Evolutionary conservation across 2,113 vertebrate species (phyloP).

Genomic region (Coryphaenoides rupestris): DNA sequence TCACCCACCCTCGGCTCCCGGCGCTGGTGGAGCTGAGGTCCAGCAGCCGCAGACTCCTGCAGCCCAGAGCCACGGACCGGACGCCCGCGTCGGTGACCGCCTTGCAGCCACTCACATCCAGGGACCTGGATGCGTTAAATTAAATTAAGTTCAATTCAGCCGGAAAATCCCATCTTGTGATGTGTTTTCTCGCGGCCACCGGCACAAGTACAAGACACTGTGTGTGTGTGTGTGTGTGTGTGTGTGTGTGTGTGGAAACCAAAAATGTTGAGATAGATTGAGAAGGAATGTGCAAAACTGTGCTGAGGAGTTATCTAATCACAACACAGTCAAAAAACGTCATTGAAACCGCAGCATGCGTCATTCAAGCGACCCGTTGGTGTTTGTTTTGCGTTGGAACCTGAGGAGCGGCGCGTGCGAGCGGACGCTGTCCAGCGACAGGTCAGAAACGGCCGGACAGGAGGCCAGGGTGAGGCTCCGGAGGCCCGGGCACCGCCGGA

Average conservation of each 20-base stretch:
- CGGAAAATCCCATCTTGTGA: too few relatives aligned
- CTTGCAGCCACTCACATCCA: constrained; percentile 61
- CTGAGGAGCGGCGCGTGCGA: constrained; percentile 38
- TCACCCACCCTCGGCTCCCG: constrained; percentile 51
- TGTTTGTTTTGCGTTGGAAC: constrained; percentile 20
- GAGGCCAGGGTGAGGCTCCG: constrained; percentile 56
- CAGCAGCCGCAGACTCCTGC: constrained; percentile 51
- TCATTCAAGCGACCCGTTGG: too few relatives aligned
- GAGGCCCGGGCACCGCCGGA: constrained; percentile 48
- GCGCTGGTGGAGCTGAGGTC: constrained; percentile 63
- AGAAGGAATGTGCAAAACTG: too few relatives aligned
- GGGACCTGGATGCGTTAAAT: too few relatives aligned
- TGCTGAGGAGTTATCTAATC: too few relatives aligned
- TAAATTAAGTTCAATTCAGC: too few relatives aligned
- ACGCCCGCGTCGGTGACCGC: constrained; percentile 61
- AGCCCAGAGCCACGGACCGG: constrained; percentile 56
- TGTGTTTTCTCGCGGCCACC: too few relatives aligned
- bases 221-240: too few relatives aligned
- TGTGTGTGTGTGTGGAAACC: not conserved
- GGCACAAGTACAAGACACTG: too few relatives aligned
- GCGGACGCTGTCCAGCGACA: constrained; percentile 60
- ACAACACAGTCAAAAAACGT: too few relatives aligned
- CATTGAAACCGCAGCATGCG: too few relatives aligned
- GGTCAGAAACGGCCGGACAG: constrained; percentile 58
- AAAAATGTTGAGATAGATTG: too few relatives aligned